These are phyloP conservation scores for Dioctria rufipes DNA, from an alignment of 2,888 invertebrate genomes.

Conservation along the genomic window DNA sequence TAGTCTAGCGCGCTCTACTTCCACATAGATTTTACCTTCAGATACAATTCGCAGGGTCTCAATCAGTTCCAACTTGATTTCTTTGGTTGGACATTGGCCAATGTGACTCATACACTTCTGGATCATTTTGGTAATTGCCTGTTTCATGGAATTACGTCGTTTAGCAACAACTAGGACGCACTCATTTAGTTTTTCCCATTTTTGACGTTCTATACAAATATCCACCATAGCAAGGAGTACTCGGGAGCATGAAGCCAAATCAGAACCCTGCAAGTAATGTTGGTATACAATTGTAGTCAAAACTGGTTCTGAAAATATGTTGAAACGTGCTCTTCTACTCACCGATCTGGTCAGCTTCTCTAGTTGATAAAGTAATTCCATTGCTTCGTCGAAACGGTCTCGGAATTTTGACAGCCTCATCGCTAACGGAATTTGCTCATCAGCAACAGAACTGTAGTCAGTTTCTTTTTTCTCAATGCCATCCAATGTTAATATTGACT, in stretches of 20 bases:
- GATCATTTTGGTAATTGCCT: conserved; percentile 93
- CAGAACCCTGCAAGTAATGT: conserved; percentile 67
- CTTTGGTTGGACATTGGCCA: conserved; percentile 87
- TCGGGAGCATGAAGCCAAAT: conserved; percentile 90
- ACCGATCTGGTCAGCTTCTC: conserved; percentile 56
- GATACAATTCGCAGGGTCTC: conserved; percentile 92
- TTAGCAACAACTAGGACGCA: conserved; percentile 90
- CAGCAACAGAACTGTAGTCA: conserved; percentile 93
- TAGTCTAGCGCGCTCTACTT: conserved; percentile 93
- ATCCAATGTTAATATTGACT: too few species aligned
- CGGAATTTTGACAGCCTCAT: conserved; percentile 87
- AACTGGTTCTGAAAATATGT: too few species aligned
- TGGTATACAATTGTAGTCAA: neutral
- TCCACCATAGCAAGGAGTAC: conserved; percentile 91
- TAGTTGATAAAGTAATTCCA: conserved; percentile 54
- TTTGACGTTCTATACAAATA: conserved; percentile 87
- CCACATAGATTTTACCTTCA: conserved; percentile 97
- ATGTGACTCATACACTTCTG: conserved; percentile 91
- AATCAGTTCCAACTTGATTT: conserved; percentile 89
- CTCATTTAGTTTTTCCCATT: conserved; percentile 91
- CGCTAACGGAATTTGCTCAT: conserved; percentile 94
- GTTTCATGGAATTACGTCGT: conserved; percentile 88
- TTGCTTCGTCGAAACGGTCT: conserved; percentile 71
- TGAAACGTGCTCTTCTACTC: neutral
- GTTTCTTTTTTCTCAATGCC: conserved; percentile 92